phyloP scores from a whole-genome alignment of 2,888 invertebrate genomes.

The Melanargia galathea region DNA sequence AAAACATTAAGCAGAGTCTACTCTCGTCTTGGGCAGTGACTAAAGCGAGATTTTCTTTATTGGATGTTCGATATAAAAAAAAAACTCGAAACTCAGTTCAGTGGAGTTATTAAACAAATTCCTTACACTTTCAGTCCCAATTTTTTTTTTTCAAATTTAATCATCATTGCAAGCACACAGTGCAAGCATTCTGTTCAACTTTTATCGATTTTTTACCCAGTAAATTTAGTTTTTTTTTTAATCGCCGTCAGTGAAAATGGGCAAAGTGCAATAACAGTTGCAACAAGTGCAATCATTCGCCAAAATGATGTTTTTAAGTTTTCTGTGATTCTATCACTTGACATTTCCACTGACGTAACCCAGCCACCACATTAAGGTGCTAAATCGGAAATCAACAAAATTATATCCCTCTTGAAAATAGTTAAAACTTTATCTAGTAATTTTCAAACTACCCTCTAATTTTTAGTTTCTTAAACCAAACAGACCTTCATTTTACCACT shows the following conservation, averaged over 20 bases:
- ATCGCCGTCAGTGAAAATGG: neutral
- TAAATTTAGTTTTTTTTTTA: neutral
- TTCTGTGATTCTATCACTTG: neutral
- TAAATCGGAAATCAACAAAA: neutral
- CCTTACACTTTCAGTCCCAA: conserved; percentile 10
- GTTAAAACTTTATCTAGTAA: too few relatives aligned
- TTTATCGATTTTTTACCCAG: neutral
- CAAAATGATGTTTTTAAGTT: neutral
- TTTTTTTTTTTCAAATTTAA: neutral
- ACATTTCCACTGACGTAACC: neutral
- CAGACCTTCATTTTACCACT: conserved; percentile 9
- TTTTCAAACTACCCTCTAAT: neutral
- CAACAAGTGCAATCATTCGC: too few relatives aligned
- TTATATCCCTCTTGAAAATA: too few relatives aligned
- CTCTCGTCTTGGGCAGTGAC: conserved; percentile 58
- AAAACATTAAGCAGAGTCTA: neutral
- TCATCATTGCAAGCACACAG: neutral
- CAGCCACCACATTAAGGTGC: neutral
- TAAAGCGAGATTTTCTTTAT: conserved; percentile 41
- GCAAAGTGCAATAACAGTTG: too few relatives aligned
- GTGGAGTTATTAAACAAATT: conserved; percentile 4
- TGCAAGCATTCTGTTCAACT: neutral
- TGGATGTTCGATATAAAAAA: conserved; percentile 42
- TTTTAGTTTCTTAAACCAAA: neutral
- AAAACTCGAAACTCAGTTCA: conserved; percentile 22